Base-by-base conservation (phyloP, 2,113 vertebrate genomes). In the Thymallus thymallus region DNA sequence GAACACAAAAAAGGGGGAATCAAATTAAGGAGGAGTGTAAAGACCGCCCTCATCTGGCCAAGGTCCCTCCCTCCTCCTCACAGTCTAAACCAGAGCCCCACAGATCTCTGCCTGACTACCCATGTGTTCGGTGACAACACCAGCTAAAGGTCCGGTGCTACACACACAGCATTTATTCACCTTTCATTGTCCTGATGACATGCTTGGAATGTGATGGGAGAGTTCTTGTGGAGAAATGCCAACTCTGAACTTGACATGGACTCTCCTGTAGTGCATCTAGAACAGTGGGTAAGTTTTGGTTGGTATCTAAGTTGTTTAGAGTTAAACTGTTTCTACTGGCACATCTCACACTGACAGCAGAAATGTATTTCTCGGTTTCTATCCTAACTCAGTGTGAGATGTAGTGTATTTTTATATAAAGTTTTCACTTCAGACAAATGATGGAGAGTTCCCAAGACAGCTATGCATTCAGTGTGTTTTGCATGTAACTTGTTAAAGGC, bases 141-240 rank as follows among this genome's bases (percentile, higher is more conserved):
- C 88, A 89, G 86, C 79, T 48, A 77, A 84, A 91, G 72, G 90
- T 92, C 88, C 81, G 73, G 76, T 87, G 88, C 91, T 91, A 78
- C 35, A 41, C 35, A 41, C 35, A 41, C 88, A 87, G 83, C 87
- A 91, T 88, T 90, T 90, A 88, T 90, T 91, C 92, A 94, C 90
- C 93, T 94, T 90, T 92, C 88, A 86, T 89, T 89, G 88, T 93
- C 85, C 80, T 87, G 86, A 89, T 90, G 89, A 88, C 88, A 90
- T 80, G 84, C 72, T 86, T 87, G 91, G 91, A 93, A 88, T 86
- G 84, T 78, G 78, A 89, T 68, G 79, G 85, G 76, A 84, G 84
- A 89, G 78, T 89, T 80, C 85, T 80, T 83, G 74, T 72, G 82
- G 77, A 88, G 85, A 77, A 70, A 23, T 81, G 67, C 85, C 79